A percentile compares a stretch with the other conserved stretches of the same genome.
Conservation (phyloP, 2,888 invertebrate species). For the Torymus texanus region DNA sequence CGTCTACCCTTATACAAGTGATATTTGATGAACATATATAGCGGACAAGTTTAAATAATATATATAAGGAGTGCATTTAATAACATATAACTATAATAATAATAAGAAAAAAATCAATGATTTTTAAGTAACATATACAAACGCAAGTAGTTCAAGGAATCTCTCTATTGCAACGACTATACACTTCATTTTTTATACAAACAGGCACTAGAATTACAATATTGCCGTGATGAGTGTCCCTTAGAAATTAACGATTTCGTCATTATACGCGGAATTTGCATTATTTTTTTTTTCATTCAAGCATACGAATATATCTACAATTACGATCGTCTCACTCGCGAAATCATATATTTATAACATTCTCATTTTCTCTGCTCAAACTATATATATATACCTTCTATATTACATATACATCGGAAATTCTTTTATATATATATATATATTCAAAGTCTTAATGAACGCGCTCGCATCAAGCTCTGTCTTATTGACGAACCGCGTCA, state of each 20-base stretch:
- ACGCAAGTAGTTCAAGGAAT: constrained; percentile 36
- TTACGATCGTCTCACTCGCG: constrained; percentile 44
- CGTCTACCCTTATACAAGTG: no score
- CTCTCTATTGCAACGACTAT: constrained; percentile 52
- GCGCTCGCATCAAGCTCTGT: no score
- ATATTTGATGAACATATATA: not conserved
- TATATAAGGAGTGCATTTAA: constrained; percentile 6
- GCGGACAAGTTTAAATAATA: constrained; percentile 2
- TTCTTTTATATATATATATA: no score
- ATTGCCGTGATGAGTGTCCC: constrained; percentile 59
- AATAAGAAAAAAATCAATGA: no score
- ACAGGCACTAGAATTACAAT: constrained; percentile 58
- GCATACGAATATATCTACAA: constrained; percentile 42
- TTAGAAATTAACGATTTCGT: constrained; percentile 30
- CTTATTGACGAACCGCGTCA: not conserved
- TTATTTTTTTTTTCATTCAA: not conserved
- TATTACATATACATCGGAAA: constrained; percentile 40
- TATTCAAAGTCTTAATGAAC: constrained; percentile 47
- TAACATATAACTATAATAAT: constrained; percentile 16
- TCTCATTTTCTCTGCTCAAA: constrained; percentile 20
- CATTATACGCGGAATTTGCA: constrained; percentile 11
- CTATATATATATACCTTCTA: constrained; percentile 36
- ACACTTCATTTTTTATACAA: constrained; percentile 51
- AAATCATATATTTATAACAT: constrained; percentile 2
- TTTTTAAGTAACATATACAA: constrained; percentile 40